These are phyloP conservation scores for Hyperoplus immaculatus DNA, from an alignment of 2,797 vertebrate species.

Conservation along the genomic window DNA sequence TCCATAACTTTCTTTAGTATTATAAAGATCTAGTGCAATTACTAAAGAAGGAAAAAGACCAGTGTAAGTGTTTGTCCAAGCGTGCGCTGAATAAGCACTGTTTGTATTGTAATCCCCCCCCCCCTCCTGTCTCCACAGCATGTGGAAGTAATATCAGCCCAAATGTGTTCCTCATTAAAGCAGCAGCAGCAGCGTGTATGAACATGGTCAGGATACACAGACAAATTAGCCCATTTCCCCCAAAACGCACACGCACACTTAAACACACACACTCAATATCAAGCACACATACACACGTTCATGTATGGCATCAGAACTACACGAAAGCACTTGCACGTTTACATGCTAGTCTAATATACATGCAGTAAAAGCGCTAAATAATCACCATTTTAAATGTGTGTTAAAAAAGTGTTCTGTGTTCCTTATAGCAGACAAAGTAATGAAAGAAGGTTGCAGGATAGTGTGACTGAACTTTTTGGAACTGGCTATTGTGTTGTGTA, in stretches of 20 bases:
- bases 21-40: constrained; percentile 38
- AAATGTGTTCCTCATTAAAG: constrained; percentile 83
- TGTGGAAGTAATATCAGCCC: constrained; percentile 80
- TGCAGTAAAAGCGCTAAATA: constrained; percentile 33
- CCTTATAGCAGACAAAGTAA: constrained; percentile 42
- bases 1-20: constrained; percentile 28
- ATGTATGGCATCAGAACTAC: constrained; percentile 12
- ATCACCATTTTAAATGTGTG: constrained; percentile 50
- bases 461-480: constrained; percentile 47
- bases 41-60: constrained; percentile 38
- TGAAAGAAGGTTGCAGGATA: constrained; percentile 33
- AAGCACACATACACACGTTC: neutral
- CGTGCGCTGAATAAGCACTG: constrained; percentile 49
- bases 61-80: constrained; percentile 31
- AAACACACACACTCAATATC: constrained; percentile 25
- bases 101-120: constrained; percentile 49
- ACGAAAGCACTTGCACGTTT: constrained; percentile 35
- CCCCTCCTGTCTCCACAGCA: constrained; percentile 46
- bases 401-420: constrained; percentile 33
- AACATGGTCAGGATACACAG: constrained; percentile 83
- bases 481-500: constrained; percentile 26
- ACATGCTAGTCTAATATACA: constrained; percentile 30
- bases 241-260: constrained; percentile 40
- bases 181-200: constrained; percentile 73
- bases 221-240: constrained; percentile 85